phyloP scores from a whole-genome alignment of 2,113 vertebrate genomes.

The Eolophus roseicapilla region DNA sequence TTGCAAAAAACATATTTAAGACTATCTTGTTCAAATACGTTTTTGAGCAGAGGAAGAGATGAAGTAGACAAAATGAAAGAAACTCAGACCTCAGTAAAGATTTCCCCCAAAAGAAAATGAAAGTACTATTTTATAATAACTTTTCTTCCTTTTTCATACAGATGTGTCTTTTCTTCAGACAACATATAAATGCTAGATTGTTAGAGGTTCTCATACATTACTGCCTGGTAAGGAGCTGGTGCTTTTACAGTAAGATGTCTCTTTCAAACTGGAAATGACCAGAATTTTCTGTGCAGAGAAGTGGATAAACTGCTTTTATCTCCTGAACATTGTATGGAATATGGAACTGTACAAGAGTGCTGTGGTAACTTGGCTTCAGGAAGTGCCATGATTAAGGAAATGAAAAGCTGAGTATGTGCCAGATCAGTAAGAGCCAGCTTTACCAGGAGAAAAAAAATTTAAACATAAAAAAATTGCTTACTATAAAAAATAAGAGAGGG shows the following conservation, averaged over 20 bases:
- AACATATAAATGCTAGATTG: neutral
- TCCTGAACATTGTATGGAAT: neutral
- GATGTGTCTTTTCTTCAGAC: neutral
- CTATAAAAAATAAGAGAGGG: neutral
- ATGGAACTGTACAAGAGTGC: neutral
- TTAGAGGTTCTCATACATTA: fast-evolving
- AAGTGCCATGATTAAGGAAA: neutral
- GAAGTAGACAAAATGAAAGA: constrained; percentile 4
- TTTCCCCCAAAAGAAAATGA: neutral
- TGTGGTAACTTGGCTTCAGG: neutral
- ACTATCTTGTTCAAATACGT: constrained; percentile 12
- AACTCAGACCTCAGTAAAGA: neutral
- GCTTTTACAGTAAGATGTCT: neutral
- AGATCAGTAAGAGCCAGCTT: neutral
- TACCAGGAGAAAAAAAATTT: neutral
- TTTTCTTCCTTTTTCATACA: neutral
- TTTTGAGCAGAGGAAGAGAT: neutral
- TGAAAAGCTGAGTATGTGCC: fast-evolving
- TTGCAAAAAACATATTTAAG: neutral
- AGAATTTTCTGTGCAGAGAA: neutral
- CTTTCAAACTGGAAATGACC: neutral
- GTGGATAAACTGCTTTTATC: neutral
- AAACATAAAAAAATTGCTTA: neutral
- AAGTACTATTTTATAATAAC: neutral
- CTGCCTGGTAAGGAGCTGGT: neutral